These are phyloP conservation scores for Folsomia candida DNA, from an alignment of 2,888 invertebrate genomes.

Conservation along the genomic window DNA sequence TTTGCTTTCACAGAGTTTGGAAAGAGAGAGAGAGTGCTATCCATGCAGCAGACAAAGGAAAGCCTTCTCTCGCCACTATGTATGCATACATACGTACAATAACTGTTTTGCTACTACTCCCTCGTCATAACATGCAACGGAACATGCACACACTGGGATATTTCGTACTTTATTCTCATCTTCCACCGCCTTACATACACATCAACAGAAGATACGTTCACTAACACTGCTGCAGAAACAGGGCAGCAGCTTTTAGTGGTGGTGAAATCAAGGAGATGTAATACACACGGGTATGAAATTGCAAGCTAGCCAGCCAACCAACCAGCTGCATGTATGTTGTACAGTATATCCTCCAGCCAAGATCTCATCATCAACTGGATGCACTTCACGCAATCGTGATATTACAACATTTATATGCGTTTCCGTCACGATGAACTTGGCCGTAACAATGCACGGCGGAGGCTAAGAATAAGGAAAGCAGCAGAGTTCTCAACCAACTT, in stretches of 20 bases:
- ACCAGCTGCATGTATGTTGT: too few species aligned
- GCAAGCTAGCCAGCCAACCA: too few species aligned
- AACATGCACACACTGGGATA: neutral
- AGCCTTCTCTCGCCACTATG: neutral
- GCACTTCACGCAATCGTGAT: neutral
- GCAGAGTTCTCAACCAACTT: too few species aligned
- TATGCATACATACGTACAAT: too few species aligned
- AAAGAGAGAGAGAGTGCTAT: neutral
- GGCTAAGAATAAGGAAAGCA: too few species aligned
- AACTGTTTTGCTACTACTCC: too few species aligned
- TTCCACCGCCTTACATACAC: neutral
- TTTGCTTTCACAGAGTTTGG: conserved; percentile 17
- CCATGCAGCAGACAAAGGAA: neutral
- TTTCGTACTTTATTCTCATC: too few species aligned
- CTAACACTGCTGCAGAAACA: neutral
- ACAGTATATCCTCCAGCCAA: too few species aligned
- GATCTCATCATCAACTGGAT: too few species aligned
- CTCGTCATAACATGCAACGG: neutral
- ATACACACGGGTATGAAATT: neutral
- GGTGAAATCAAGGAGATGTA: neutral
- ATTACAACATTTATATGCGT: neutral
- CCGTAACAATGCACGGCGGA: neutral
- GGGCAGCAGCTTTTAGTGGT: neutral
- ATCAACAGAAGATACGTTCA: too few species aligned
- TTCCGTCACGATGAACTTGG: neutral